These are phyloP conservation scores for Heliconius erato DNA, from an alignment of 2,888 invertebrate genomes.

Conservation along the genomic window DNA sequence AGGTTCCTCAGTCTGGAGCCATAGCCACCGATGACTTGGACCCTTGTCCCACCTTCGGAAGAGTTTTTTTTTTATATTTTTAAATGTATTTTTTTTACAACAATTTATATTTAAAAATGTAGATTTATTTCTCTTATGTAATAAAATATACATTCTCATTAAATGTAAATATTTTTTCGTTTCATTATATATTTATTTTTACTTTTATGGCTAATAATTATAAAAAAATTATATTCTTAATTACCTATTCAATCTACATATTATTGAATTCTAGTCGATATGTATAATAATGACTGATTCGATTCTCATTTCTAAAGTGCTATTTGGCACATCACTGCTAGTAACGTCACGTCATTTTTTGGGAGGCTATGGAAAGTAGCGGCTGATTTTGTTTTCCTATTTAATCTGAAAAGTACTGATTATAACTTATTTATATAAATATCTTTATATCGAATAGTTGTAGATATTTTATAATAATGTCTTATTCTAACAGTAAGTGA, in stretches of 20 bases:
- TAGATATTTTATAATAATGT: slow-evolving; percentile 68
- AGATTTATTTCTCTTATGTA: too few relatives aligned
- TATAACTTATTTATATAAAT: slow-evolving; percentile 64
- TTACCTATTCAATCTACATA: too few relatives aligned
- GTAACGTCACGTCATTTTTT: slow-evolving; percentile 76
- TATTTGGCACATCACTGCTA: slow-evolving; percentile 23
- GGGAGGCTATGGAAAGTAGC: slow-evolving; percentile 73
- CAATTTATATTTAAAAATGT: too few relatives aligned
- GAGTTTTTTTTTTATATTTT: too few relatives aligned
- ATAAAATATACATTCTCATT: background rate
- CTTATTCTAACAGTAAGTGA: slow-evolving; percentile 83
- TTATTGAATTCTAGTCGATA: slow-evolving; percentile 23
- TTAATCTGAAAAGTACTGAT: slow-evolving; percentile 75
- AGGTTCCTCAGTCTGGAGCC: too few relatives aligned
- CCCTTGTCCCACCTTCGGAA: too few relatives aligned
- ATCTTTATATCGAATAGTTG: slow-evolving; percentile 65
- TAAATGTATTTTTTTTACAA: too few relatives aligned
- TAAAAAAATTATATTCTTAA: too few relatives aligned
- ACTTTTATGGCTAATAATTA: too few relatives aligned
- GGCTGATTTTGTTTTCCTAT: slow-evolving; percentile 79
- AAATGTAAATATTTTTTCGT: background rate
- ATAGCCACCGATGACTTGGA: too few relatives aligned
- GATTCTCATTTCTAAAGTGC: background rate
- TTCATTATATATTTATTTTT: background rate
- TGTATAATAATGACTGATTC: slow-evolving; percentile 5